Evolutionary conservation across 2,888 invertebrate genomes (phyloP).

Genomic region (Tanypteryx hageni): DNA sequence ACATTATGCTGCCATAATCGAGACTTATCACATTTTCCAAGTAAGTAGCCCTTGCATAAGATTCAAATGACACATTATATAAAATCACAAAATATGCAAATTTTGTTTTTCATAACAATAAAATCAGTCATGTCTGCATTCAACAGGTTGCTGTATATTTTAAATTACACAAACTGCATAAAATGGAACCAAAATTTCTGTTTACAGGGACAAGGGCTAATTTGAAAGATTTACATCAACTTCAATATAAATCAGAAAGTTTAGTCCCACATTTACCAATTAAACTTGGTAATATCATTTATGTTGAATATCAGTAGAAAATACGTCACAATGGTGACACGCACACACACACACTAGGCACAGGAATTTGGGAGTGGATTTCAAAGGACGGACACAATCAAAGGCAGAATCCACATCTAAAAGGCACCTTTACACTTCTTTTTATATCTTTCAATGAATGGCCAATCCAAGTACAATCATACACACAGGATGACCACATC

Average conservation of each 20-base stretch:
- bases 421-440: constrained; percentile 33
- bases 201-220: not conserved
- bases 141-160: not conserved
- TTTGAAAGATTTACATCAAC: not conserved
- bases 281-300: not conserved
- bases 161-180: not conserved
- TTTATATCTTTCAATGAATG: not conserved
- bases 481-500: constrained; percentile 21
- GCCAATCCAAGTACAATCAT: not conserved
- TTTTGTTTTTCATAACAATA: not conserved
- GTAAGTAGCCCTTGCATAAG: not conserved
- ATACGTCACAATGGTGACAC: constrained; percentile 22
- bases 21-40: constrained; percentile 38
- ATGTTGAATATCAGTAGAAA: not conserved
- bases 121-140: constrained; percentile 6
- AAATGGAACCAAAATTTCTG: constrained; percentile 8
- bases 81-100: not conserved
- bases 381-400: constrained; percentile 26
- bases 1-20: constrained; percentile 19
- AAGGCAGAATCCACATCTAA: constrained; percentile 27
- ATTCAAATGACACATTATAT: not conserved
- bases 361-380: constrained; percentile 12
- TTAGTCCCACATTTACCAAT: not conserved
- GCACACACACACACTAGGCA: not conserved
- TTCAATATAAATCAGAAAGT: constrained; percentile 1